phyloP scores from a whole-genome alignment of 2,797 vertebrate genomes.

The Moxostoma hubbsi region DNA sequence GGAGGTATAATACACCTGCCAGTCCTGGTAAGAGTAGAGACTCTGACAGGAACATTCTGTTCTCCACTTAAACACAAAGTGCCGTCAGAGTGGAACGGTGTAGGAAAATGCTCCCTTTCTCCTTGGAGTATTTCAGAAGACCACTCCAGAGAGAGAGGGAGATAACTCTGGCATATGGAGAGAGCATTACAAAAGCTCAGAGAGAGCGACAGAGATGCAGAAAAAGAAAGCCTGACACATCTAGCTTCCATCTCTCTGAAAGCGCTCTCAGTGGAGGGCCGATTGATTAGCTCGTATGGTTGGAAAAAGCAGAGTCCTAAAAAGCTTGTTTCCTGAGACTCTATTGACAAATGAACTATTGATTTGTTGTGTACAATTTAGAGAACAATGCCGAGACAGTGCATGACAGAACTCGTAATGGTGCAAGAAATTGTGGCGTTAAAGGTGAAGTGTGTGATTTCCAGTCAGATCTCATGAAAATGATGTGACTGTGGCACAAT shows the following conservation, averaged over 20 bases:
- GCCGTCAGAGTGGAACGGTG: constrained; percentile 77
- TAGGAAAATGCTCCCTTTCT: constrained; percentile 62
- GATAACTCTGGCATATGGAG: constrained; percentile 61
- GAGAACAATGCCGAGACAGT: constrained; percentile 61
- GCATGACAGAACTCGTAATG: constrained; percentile 76
- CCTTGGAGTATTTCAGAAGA: constrained; percentile 68
- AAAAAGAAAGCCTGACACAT: constrained; percentile 36
- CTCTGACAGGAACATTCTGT: constrained; percentile 78
- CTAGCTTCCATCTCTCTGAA: constrained; percentile 52
- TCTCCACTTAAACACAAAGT: constrained; percentile 77
- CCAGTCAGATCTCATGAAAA: too few species aligned
- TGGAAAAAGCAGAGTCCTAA: constrained; percentile 78
- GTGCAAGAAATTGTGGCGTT: constrained; percentile 23
- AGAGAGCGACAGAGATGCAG: constrained; percentile 32
- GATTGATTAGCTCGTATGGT: constrained; percentile 81
- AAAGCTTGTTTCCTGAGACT: constrained; percentile 77
- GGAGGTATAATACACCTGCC: constrained; percentile 81
- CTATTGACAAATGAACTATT: constrained; percentile 81
- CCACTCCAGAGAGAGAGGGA: constrained; percentile 59
- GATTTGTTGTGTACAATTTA: constrained; percentile 78
- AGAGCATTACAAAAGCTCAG: constrained; percentile 54
- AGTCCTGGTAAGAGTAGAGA: constrained; percentile 75
- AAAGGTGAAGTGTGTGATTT: background rate
- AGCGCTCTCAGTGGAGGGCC: constrained; percentile 67
- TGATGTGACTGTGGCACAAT: too few species aligned